Evolutionary conservation across 2,888 invertebrate species (phyloP).

Genomic region (Bombyx huttoni): DNA sequence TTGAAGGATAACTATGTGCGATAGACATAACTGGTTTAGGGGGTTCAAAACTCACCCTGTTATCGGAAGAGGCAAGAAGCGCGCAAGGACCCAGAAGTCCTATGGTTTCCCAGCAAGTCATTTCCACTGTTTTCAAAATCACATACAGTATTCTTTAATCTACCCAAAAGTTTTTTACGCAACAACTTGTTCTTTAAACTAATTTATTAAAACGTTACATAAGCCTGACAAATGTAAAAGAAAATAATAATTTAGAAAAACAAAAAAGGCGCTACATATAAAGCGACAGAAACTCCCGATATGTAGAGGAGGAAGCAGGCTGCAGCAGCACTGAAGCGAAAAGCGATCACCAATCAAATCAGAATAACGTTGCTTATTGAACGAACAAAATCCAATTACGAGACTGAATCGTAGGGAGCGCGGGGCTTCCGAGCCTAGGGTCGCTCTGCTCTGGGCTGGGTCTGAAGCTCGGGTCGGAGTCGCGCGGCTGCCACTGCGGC

Average conservation of each 20-base stretch:
- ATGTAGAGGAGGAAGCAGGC: constrained; percentile 55
- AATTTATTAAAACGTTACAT: constrained; percentile 34
- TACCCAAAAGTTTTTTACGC: constrained; percentile 4
- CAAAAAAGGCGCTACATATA: constrained; percentile 55
- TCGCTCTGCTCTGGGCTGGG: constrained; percentile 46
- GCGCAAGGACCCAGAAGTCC: constrained; percentile 68
- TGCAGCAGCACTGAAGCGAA: constrained; percentile 60
- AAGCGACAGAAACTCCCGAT: constrained; percentile 37
- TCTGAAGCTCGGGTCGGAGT: constrained; percentile 35
- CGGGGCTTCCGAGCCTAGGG: constrained; percentile 59
- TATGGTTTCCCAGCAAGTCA: constrained; percentile 72
- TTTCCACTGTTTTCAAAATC: constrained; percentile 33
- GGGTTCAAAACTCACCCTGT: constrained; percentile 54
- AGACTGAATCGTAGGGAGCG: constrained; percentile 67
- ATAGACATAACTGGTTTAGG: constrained; percentile 8
- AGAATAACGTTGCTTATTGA: constrained; percentile 60
- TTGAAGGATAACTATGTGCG: neutral
- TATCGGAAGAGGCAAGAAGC: constrained; percentile 59
- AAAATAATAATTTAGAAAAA: constrained; percentile 23
- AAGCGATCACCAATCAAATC: constrained; percentile 64
- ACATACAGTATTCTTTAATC: constrained; percentile 16
- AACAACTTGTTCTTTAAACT: constrained; percentile 9
- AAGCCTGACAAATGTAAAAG: constrained; percentile 30
- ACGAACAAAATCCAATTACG: constrained; percentile 67
- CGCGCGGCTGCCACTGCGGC: constrained; percentile 51